phyloP scores from a whole-genome alignment of 2,113 vertebrate species.

The Chloropsis hardwickii region DNA sequence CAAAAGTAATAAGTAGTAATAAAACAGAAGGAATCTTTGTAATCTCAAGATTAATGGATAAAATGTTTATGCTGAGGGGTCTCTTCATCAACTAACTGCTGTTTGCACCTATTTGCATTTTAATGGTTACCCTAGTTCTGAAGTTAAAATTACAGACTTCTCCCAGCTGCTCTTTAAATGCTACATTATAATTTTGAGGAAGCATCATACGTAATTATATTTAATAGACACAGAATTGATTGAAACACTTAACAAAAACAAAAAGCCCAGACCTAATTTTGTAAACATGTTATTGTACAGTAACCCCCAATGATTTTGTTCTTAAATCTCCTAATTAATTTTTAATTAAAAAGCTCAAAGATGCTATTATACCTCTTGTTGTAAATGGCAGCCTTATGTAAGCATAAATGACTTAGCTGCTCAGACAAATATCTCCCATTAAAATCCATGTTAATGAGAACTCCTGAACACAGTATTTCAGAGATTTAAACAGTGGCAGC shows the following conservation, averaged over 20 bases:
- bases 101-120: constrained; percentile 74
- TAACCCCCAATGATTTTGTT: constrained; percentile 77
- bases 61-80: constrained; percentile 38
- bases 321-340: constrained; percentile 84
- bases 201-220: constrained; percentile 77
- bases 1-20: neutral
- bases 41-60: constrained; percentile 14
- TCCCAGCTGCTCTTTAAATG: constrained; percentile 77
- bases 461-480: neutral
- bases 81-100: constrained; percentile 11
- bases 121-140: constrained; percentile 69
- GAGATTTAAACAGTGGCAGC: neutral
- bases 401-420: constrained; percentile 7
- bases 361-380: constrained; percentile 70
- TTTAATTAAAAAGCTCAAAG: constrained; percentile 83
- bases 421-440: constrained; percentile 62
- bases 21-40: neutral
- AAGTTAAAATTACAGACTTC: constrained; percentile 72
- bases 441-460: constrained; percentile 43
- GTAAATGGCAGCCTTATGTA: constrained; percentile 66
- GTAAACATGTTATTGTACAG: constrained; percentile 80
- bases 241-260: constrained; percentile 77
- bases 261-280: constrained; percentile 74
- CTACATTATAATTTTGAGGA: constrained; percentile 75
- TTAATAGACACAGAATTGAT: constrained; percentile 79